These are phyloP conservation scores for Eulemur albifrons DNA, from an alignment of 2,797 vertebrate species.

Conservation along the genomic window DNA sequence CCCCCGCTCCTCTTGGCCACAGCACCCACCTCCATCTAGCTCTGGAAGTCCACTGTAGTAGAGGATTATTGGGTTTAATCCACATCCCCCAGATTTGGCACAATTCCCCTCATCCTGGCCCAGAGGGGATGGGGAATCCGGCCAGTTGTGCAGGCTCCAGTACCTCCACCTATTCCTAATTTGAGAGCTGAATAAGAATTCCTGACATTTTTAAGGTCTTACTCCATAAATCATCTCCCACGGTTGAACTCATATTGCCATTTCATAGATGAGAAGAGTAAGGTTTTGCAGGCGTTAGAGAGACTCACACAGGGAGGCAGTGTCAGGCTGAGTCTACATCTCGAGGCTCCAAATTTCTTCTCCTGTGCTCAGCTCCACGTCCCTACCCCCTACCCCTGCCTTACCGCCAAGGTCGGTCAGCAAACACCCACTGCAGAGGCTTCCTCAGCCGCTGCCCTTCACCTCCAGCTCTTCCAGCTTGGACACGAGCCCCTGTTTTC, in stretches of 20 bases:
- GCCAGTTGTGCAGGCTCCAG: background rate
- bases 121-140: background rate
- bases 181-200: slow-evolving; percentile 8
- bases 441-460: background rate
- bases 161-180: background rate
- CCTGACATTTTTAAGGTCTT: background rate
- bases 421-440: background rate
- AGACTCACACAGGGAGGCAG: background rate
- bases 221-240: background rate
- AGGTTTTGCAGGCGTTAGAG: background rate
- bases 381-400: no score
- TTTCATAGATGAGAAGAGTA: background rate
- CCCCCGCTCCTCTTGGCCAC: background rate
- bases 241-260: background rate
- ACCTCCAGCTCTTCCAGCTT: background rate
- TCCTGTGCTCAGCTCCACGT: background rate
- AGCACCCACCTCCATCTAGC: background rate
- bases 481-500: background rate
- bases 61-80: background rate
- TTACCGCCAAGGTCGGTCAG: background rate
- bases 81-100: background rate
- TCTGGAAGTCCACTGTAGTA: background rate
- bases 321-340: background rate
- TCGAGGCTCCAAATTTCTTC: background rate
- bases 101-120: background rate